A percentile compares a stretch with the other conserved stretches of the same genome.
Conservation (phyloP, 2,797 vertebrate genomes). For the Australoheros facetus region DNA sequence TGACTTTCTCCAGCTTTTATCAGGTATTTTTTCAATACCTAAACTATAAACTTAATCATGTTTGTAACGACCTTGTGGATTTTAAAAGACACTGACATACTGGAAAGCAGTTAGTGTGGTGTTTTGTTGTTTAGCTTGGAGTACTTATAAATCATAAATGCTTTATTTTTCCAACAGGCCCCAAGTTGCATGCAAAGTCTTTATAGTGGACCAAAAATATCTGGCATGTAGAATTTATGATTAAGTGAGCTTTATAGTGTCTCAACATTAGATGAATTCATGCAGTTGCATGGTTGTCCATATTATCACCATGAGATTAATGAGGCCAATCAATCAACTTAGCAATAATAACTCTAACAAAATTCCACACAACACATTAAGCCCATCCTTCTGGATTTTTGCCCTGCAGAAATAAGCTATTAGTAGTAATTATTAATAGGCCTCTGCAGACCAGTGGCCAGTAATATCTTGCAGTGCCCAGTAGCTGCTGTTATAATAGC, state of each 20-base stretch:
- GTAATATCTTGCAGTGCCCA: conserved; percentile 7
- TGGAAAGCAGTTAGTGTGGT: neutral
- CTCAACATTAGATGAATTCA: conserved; percentile 1
- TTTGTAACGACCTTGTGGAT: neutral
- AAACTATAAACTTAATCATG: neutral
- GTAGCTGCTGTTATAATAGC: conserved; percentile 19
- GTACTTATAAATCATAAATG: neutral
- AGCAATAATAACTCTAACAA: neutral
- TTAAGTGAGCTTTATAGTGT: neutral
- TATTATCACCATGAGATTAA: conserved; percentile 11
- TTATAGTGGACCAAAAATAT: neutral
- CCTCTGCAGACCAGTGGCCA: neutral
- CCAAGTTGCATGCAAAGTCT: neutral
- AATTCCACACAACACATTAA: conserved; percentile 1
- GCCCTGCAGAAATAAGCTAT: conserved; percentile 2
- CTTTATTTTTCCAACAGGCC: neutral
- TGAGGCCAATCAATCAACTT: conserved; percentile 29
- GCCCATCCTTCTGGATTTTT: neutral
- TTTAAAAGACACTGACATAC: neutral
- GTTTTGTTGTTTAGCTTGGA: neutral
- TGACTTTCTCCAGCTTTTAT: neutral
- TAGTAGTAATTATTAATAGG: neutral
- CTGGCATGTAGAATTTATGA: neutral
- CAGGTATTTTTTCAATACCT: accelerated
- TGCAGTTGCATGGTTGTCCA: conserved; percentile 21